Evolutionary conservation across 1,140 invertebrate species (phyloP).

Genomic region (Drosophila malerkotliana): DNA sequence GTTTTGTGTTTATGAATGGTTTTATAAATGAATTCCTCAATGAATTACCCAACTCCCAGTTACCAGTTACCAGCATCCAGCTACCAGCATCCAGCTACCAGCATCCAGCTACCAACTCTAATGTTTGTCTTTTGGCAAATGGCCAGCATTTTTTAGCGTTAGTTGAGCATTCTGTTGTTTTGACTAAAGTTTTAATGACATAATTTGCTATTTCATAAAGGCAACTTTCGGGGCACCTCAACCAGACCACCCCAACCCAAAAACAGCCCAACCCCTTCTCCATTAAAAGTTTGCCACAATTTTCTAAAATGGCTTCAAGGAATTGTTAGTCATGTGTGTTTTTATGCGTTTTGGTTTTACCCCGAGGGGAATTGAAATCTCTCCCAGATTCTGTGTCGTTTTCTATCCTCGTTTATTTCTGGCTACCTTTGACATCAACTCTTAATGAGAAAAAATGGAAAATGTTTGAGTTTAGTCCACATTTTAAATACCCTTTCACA

Average conservation of each 20-base stretch:
- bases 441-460: neutral
- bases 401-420: neutral
- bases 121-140: slow-evolving; percentile 13
- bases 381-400: slow-evolving; percentile 2
- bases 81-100: no score
- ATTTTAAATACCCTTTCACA: neutral
- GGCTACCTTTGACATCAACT: slow-evolving; percentile 5
- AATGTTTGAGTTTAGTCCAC: neutral
- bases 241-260: neutral
- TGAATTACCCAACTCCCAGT: slow-evolving; percentile 2
- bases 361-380: slow-evolving; percentile 8
- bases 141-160: slow-evolving; percentile 18
- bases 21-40: slow-evolving; percentile 22
- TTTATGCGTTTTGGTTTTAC: slow-evolving; percentile 1
- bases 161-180: slow-evolving; percentile 19
- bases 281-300: slow-evolving; percentile 24
- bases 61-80: no score
- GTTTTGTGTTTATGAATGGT: slow-evolving; percentile 22
- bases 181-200: slow-evolving; percentile 67
- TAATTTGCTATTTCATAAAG: slow-evolving; percentile 56
- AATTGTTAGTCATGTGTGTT: slow-evolving; percentile 21
- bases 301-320: slow-evolving; percentile 53
- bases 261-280: neutral
- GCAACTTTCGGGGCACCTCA: neutral
- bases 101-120: neutral